Base-by-base conservation (phyloP, 2,888 invertebrate species). In the Argyra leucocephala region DNA sequence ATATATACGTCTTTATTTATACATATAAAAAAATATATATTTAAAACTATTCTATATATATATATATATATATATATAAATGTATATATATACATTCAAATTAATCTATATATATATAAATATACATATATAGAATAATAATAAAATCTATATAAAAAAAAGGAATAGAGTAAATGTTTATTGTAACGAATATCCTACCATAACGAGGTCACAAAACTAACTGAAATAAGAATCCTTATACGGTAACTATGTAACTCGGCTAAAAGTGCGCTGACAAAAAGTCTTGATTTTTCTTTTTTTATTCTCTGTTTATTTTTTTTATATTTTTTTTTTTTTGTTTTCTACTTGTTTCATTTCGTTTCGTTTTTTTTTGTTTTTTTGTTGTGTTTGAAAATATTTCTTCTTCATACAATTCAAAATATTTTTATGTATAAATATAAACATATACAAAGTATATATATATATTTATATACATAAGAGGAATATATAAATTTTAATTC, bases 151-250 rank as follows among this genome's bases (percentile, higher is more conserved):
- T n/a, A 36, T 63, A 63, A 36, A 15, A 63, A 48, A 48, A 48
- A 18, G 18, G 1, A 15, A 1, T 48, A 48, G 48, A 3, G n/a
- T 48, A 48, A 48, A 48, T 48, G 48, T 48, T 48, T 76, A 78
- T 78, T 77, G 76, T 76, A 78, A 79, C 78, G 77, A 79, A 79
- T 79, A 79, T 79, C 79, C 78, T 79, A 78, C 78, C 79, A 76
- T 76, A 76, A 76, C 76, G 78, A 79, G 76, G 79, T 77, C 79
- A 77, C 76, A 79, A 78, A 79, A 78, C 76, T 76, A 77, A 79
- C 78, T 79, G 79, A 79, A 77, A 73, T 74, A 76, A 76, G 78
- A 75, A 72, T 72, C 69, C 72, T 48, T 48, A 18, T 48, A 48
- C 48, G n/a, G 15, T 48, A 48, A 48, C 48, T 48, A 48, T 48